Evolutionary conservation across 2,888 invertebrate species (phyloP), one percentile per base, ranked within the genome.

Genomic region (Stictocephala bisonia): DNA sequence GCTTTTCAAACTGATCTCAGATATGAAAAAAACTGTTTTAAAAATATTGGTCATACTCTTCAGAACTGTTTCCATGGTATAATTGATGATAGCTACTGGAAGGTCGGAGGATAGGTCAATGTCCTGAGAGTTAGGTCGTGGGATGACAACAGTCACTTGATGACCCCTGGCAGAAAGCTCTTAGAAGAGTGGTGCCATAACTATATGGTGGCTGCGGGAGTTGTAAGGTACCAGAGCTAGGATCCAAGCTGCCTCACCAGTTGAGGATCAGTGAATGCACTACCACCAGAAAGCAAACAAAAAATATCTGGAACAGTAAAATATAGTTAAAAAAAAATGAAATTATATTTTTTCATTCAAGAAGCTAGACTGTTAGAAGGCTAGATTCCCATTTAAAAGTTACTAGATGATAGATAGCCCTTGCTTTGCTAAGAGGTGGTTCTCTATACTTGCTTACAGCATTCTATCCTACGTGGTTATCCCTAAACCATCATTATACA

Each of bases 111-210:
- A 51, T 0, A 75, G 18, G 44, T 74, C 70, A 3, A 85, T 79
- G 66, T 86, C 85, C 1, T 79, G 82, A 48, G 85, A 82, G 77
- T 84, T 85, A 85, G 83, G 68, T 84, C 84, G 27, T 83, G 79
- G 60, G 85, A 82, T n/a, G n/a, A 85, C 78, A 9, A 84, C 75
- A 0, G 83, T 83, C 1, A 85, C 81, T 7, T 84, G 79, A 76
- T 85, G 85, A 0, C 85, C 85, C 1, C 81, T 79, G 9, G 77
- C 76, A 0, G 80, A 81, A 26, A 85, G 77, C 0, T 80, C 82
- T 26, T 81, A 81, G 72, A 84, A 80, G 66, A 84, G 66, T 0
- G 83, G 76, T 4, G 82, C 81, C 0, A 74, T 66, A 3, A 74
- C 71, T 15, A 74, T 71, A 50, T 22, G 66, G 66, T 74, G 74